Evolutionary conservation across 2,797 vertebrate species (phyloP).

Genomic region (Lacerta agilis): DNA sequence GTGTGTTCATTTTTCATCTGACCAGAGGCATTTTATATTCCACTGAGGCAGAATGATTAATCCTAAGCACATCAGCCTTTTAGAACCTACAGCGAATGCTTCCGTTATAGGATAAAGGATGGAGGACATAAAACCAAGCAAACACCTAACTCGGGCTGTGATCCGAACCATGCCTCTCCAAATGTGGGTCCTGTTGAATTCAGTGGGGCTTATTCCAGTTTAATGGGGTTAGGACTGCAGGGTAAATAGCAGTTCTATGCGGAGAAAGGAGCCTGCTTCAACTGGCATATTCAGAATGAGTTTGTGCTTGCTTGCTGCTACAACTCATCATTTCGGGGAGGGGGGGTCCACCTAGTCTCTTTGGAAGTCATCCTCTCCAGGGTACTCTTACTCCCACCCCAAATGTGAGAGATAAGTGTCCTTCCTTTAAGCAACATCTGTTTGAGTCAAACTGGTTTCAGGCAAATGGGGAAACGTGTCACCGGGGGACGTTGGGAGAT

Average conservation of each 20-base stretch:
- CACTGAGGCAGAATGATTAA: conserved; percentile 72
- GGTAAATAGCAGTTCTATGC: too few relatives aligned
- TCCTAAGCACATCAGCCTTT: conserved; percentile 70
- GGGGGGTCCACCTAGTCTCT: too few relatives aligned
- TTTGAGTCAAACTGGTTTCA: conserved; percentile 62
- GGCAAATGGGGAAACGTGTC: conserved; percentile 61
- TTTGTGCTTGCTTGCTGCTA: too few relatives aligned
- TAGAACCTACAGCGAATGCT: conserved; percentile 63
- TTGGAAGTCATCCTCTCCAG: too few relatives aligned
- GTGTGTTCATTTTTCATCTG: conserved; percentile 66
- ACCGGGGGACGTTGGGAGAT: conserved; percentile 56
- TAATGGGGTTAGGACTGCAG: conserved; percentile 2
- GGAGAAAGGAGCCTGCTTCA: too few relatives aligned
- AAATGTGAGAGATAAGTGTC: conserved; percentile 56
- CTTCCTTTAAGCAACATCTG: conserved; percentile 57
- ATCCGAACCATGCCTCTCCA: too few relatives aligned
- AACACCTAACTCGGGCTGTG: too few relatives aligned
- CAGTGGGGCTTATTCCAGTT: not conserved
- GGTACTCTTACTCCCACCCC: too few relatives aligned
- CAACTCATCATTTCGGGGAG: too few relatives aligned
- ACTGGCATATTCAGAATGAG: too few relatives aligned
- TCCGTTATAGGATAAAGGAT: conserved; percentile 33
- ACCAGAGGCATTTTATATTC: conserved; percentile 67
- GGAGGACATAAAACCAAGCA: conserved; percentile 37
- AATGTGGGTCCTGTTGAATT: too few relatives aligned